These are phyloP conservation scores for Clarias batrachus DNA, from an alignment of 2,113 vertebrate genomes.

Conservation along the genomic window DNA sequence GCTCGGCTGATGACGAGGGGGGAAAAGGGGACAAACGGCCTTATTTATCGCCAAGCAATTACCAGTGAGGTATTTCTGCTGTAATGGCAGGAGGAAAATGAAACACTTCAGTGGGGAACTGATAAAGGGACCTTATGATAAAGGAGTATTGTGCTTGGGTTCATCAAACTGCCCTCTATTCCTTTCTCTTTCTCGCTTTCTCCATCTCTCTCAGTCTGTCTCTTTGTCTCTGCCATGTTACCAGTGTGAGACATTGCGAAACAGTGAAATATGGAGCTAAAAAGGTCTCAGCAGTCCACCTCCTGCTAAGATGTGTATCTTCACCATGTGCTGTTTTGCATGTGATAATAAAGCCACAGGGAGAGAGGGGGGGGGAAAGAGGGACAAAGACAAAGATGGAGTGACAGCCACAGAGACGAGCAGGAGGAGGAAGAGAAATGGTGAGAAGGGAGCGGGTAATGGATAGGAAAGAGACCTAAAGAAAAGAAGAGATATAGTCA, in stretches of 20 bases:
- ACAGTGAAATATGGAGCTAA: slow-evolving; percentile 9
- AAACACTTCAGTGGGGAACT: slow-evolving; percentile 50
- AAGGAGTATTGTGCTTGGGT: slow-evolving; percentile 55
- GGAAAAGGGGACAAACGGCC: slow-evolving; percentile 45
- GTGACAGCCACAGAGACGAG: not conserved
- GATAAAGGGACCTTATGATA: slow-evolving; percentile 59
- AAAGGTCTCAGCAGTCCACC: slow-evolving; percentile 25
- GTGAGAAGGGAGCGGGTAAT: not conserved
- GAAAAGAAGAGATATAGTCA: slow-evolving; percentile 11
- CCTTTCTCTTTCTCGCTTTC: slow-evolving; percentile 23
- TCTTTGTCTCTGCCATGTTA: slow-evolving; percentile 37
- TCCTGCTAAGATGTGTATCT: slow-evolving; percentile 38
- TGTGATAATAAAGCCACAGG: slow-evolving; percentile 63
- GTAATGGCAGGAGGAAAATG: slow-evolving; percentile 50
- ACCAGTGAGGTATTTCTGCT: slow-evolving; percentile 49
- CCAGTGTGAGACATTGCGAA: slow-evolving; percentile 20
- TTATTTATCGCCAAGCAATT: slow-evolving; percentile 60
- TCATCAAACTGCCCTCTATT: slow-evolving; percentile 43
- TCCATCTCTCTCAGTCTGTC: slow-evolving; percentile 26
- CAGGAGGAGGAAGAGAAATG: not conserved
- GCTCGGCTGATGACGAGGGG: slow-evolving; percentile 21
- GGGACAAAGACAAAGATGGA: slow-evolving; percentile 30
- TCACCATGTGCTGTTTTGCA: slow-evolving; percentile 63
- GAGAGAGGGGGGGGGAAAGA: slow-evolving; percentile 13
- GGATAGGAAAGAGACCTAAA: not conserved